These are phyloP conservation scores for Drosophila longiperda DNA, from an alignment of 2,888 invertebrate genomes.

Conservation along the genomic window DNA sequence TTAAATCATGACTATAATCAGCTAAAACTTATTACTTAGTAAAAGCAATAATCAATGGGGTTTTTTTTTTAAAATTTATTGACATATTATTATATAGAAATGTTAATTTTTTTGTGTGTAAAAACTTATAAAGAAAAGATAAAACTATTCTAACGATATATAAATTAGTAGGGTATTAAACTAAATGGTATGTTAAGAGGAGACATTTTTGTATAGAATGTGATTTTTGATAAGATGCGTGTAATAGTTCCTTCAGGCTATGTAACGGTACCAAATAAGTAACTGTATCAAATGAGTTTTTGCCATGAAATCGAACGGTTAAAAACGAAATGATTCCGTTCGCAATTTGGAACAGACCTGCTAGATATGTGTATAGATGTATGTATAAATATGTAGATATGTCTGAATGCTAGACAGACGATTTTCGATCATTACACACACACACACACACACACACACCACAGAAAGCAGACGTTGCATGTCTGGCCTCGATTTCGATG, in stretches of 20 bases:
- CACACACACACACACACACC: background rate
- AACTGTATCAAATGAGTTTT: background rate
- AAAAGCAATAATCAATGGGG: too few relatives aligned
- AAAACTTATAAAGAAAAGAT: too few relatives aligned
- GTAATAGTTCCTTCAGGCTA: background rate
- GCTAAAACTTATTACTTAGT: too few relatives aligned
- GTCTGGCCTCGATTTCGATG: slow-evolving; percentile 42
- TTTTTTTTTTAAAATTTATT: too few relatives aligned
- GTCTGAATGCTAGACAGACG: slow-evolving; percentile 25
- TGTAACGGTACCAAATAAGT: background rate
- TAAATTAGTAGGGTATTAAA: too few relatives aligned
- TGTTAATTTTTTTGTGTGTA: too few relatives aligned
- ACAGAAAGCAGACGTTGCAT: slow-evolving; percentile 57
- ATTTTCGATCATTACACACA: slow-evolving; percentile 67
- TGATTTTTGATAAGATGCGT: too few relatives aligned
- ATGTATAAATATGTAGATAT: slow-evolving; percentile 5
- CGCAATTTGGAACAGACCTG: background rate
- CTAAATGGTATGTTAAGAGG: background rate
- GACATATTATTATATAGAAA: too few relatives aligned
- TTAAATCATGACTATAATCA: too few relatives aligned
- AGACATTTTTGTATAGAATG: background rate
- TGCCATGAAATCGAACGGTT: background rate
- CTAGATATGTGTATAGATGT: background rate
- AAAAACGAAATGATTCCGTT: background rate
- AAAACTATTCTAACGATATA: too few relatives aligned